Percentiles rank a stretch among this genome's conserved stretches.
Evolutionary conservation across 2,113 vertebrate species (phyloP).

Genomic region (Myotis lucifugus): DNA sequence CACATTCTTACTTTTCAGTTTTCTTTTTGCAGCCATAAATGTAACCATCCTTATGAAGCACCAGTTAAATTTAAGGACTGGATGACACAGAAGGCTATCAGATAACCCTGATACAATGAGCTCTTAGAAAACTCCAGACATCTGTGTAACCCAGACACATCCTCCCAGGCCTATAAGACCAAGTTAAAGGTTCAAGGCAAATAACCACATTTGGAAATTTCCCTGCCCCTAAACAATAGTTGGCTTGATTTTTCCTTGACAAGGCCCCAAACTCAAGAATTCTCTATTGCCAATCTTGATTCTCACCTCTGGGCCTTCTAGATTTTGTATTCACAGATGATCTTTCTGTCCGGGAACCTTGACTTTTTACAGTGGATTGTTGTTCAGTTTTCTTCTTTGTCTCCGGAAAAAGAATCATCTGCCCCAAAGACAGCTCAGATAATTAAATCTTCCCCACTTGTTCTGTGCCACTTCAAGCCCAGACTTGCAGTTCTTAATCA

Average conservation of each 20-base stretch:
- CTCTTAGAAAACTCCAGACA: not conserved
- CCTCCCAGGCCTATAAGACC: not conserved
- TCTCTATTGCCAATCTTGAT: not conserved
- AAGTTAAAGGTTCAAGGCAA: constrained; percentile 16
- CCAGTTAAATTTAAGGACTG: not conserved
- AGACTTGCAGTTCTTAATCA: not conserved
- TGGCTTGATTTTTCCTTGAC: not conserved
- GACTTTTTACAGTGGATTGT: not conserved
- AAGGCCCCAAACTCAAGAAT: not conserved
- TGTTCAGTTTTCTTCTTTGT: not conserved
- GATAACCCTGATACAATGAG: not conserved
- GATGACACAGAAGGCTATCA: not conserved
- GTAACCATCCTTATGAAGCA: not conserved
- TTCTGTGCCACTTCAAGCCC: not conserved
- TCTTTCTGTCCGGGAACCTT: not conserved
- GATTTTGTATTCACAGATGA: not conserved
- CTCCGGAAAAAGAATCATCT: not conserved
- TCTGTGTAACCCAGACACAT: not conserved
- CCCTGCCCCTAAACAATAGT: not conserved
- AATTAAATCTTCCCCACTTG: not conserved
- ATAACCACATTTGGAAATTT: not conserved
- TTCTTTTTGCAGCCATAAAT: not conserved
- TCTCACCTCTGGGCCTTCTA: not conserved
- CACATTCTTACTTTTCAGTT: not conserved
- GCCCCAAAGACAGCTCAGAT: not conserved